phyloP scores from a whole-genome alignment of 2,113 vertebrate genomes.

The Ursus arctos region DNA sequence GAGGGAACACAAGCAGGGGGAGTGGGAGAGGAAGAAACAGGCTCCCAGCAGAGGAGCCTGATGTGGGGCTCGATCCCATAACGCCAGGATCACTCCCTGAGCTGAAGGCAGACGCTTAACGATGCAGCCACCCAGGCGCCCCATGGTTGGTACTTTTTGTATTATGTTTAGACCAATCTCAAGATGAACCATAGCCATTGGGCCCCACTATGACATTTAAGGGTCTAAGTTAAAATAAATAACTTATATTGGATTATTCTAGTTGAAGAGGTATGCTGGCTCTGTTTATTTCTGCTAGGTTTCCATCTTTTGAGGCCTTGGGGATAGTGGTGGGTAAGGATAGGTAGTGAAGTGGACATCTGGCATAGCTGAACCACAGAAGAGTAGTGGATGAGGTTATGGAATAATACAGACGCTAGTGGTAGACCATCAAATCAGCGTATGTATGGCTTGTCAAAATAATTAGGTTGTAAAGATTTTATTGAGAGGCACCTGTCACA shows the following conservation, averaged over 20 bases:
- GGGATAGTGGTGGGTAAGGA: background rate
- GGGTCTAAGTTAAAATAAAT: background rate
- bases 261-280: background rate
- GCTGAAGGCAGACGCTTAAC: too few species aligned
- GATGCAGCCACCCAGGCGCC: too few species aligned
- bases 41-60: too few species aligned
- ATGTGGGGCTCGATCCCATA: too few species aligned
- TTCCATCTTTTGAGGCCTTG: conserved; percentile 25
- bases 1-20: too few species aligned
- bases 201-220: background rate
- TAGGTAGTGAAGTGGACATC: background rate
- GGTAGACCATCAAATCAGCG: background rate
- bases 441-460: background rate
- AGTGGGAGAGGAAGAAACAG: too few species aligned
- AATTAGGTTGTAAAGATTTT: conserved; percentile 1
- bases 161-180: background rate
- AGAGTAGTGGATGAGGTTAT: background rate
- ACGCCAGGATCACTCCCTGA: too few species aligned
- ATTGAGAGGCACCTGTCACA: background rate
- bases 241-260: background rate
- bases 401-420: background rate
- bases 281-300: conserved; percentile 25
- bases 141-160: background rate
- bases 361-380: background rate
- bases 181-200: background rate